Percentiles rank a stretch among this genome's conserved stretches.
These are phyloP conservation scores for Hymenochirus boettgeri DNA, from an alignment of 2,113 vertebrate genomes.

Conservation along the genomic window DNA sequence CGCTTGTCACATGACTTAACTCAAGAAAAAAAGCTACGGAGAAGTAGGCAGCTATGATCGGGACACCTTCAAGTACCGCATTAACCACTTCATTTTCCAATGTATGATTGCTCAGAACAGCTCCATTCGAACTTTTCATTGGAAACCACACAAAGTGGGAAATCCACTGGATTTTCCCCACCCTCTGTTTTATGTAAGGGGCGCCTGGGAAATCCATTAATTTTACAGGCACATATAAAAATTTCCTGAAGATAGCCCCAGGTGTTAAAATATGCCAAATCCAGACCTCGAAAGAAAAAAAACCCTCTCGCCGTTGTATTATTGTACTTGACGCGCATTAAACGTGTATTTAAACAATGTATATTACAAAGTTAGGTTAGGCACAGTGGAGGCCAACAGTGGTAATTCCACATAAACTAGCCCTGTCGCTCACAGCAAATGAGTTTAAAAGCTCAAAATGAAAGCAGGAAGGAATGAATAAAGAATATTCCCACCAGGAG, in stretches of 20 bases:
- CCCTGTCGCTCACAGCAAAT: background rate
- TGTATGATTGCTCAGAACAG: too few species aligned
- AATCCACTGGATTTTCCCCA: too few species aligned
- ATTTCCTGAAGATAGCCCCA: background rate
- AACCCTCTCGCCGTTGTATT: background rate
- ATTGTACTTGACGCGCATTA: background rate
- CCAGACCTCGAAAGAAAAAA: background rate
- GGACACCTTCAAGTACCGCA: too few species aligned
- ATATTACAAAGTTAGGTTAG: background rate
- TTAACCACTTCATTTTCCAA: too few species aligned
- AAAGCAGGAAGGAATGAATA: too few species aligned
- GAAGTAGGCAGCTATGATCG: too few species aligned
- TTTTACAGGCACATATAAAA: too few species aligned
- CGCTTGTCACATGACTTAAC: too few species aligned
- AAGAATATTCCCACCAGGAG: too few species aligned
- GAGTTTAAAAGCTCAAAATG: background rate
- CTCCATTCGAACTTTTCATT: too few species aligned
- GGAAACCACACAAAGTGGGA: too few species aligned
- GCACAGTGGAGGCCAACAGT: background rate
- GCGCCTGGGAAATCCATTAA: background rate
- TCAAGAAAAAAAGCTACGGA: too few species aligned
- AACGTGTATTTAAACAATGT: background rate
- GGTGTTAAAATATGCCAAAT: conserved; percentile 2
- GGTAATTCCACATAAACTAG: background rate
- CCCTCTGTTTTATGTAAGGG: background rate